A percentile compares a stretch with the other conserved stretches of the same genome.
phyloP scores from a whole-genome alignment of 2,888 invertebrate species.

The Acrocyrtus sp. region DNA sequence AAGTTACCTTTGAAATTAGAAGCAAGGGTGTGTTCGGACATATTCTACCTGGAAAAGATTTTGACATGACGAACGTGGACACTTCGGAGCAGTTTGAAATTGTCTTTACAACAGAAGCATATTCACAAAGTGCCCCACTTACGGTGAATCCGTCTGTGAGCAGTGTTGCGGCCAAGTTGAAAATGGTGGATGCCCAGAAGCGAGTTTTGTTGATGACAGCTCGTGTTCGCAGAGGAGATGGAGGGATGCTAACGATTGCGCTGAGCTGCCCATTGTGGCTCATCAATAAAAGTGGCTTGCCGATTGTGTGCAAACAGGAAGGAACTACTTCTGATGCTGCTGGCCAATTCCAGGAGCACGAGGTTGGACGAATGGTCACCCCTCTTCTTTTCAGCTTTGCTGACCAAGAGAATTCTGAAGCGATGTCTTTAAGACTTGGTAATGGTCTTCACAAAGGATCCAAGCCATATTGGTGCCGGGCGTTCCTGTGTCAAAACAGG shows the following conservation, averaged over 20 bases:
- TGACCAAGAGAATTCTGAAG: slow-evolving; percentile 85
- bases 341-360: slow-evolving; percentile 95
- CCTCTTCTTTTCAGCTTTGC: slow-evolving; percentile 94
- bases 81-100: slow-evolving; percentile 79
- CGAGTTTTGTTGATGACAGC: slow-evolving; percentile 81
- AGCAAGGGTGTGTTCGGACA: slow-evolving; percentile 60
- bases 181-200: slow-evolving; percentile 78
- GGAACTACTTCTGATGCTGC: slow-evolving; percentile 77
- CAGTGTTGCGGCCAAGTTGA: slow-evolving; percentile 75
- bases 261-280: slow-evolving; percentile 83
- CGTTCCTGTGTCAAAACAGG: slow-evolving; percentile 86
- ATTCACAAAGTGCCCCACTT: slow-evolving; percentile 77
- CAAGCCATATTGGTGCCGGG: slow-evolving; percentile 82
- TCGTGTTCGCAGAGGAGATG: slow-evolving; percentile 72
- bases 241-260: slow-evolving; percentile 73
- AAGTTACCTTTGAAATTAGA: slow-evolving; percentile 72
- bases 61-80: slow-evolving; percentile 69
- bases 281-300: slow-evolving; percentile 94
- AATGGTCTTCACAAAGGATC: slow-evolving; percentile 70
- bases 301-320: slow-evolving; percentile 94
- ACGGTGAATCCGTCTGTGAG: slow-evolving; percentile 67
- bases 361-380: slow-evolving; percentile 82
- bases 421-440: slow-evolving; percentile 77
- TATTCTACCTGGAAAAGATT: slow-evolving; percentile 68
- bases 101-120: slow-evolving; percentile 84